phyloP scores from a whole-genome alignment of 2,113 vertebrate genomes.

The Phyllostomus discolor region DNA sequence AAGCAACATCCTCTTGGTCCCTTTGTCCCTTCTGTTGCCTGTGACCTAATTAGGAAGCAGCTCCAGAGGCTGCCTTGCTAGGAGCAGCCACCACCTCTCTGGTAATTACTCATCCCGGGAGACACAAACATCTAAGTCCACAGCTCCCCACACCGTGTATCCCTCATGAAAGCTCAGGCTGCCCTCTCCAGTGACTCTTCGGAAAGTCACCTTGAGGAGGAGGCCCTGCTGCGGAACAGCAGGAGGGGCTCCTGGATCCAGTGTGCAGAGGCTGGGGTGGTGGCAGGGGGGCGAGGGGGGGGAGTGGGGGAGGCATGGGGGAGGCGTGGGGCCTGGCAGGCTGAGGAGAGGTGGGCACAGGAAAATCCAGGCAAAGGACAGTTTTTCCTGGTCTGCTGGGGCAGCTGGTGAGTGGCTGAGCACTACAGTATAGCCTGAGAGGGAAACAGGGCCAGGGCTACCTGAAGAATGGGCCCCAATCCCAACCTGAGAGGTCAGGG shows the following conservation, averaged over 20 bases:
- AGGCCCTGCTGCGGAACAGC: background rate
- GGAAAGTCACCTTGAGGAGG: background rate
- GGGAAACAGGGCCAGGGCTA: background rate
- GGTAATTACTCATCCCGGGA: background rate
- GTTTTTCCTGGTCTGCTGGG: too few relatives aligned
- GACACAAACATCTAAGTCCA: fast-evolving
- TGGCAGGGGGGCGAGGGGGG: background rate
- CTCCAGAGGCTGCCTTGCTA: background rate
- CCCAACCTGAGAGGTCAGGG: background rate
- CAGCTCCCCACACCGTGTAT: fast-evolving
- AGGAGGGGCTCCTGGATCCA: background rate
- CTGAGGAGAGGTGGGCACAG: fast-evolving
- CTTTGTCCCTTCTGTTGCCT: background rate
- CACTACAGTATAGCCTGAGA: background rate
- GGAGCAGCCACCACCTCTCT: background rate
- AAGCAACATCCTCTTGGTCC: background rate
- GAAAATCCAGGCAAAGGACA: too few relatives aligned
- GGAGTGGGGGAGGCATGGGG: too few relatives aligned
- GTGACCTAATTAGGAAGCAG: background rate
- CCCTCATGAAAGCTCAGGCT: fast-evolving
- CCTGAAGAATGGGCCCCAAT: background rate
- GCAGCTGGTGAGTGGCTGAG: background rate
- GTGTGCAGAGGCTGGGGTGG: fast-evolving
- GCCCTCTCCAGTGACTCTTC: too few relatives aligned
- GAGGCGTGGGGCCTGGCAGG: background rate